Percentiles rank a stretch among this genome's conserved stretches.
phyloP scores from a whole-genome alignment of 2,797 vertebrate species.

The Microtus obscurus region DNA sequence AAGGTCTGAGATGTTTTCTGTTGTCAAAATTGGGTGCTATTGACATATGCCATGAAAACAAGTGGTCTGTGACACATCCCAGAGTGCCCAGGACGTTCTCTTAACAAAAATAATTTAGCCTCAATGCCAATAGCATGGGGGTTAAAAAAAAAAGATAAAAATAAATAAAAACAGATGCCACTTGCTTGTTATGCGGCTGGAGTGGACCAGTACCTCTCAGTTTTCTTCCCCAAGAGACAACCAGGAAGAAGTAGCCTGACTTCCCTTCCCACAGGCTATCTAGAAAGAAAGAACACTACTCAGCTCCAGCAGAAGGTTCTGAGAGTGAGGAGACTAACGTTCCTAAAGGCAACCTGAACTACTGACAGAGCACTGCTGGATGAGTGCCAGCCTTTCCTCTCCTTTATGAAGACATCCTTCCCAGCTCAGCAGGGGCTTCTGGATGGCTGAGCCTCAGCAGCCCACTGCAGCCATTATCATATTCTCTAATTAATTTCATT shows the following conservation, averaged over 20 bases:
- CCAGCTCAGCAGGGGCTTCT: background rate
- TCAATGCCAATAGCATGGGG: background rate
- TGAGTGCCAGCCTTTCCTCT: background rate
- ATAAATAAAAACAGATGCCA: background rate
- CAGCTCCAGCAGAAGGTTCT: background rate
- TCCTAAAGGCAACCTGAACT: too few relatives aligned
- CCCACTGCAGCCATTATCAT: background rate
- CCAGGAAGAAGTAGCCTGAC: background rate
- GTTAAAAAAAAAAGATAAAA: background rate
- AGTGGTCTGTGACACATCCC: background rate
- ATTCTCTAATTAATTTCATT: background rate
- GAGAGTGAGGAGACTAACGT: background rate
- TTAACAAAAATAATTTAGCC: background rate
- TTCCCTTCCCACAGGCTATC: background rate
- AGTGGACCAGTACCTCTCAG: background rate
- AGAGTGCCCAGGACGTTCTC: rapidly evolving
- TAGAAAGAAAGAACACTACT: background rate
- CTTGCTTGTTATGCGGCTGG: background rate
- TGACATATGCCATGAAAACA: background rate
- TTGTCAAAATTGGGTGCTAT: background rate
- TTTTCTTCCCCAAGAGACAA: background rate
- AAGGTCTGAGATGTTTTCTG: background rate
- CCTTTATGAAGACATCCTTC: background rate
- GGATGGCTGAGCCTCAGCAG: background rate
- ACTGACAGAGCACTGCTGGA: background rate